These are phyloP conservation scores for Squalus acanthias DNA, from an alignment of 2,797 vertebrate genomes.

Conservation along the genomic window DNA sequence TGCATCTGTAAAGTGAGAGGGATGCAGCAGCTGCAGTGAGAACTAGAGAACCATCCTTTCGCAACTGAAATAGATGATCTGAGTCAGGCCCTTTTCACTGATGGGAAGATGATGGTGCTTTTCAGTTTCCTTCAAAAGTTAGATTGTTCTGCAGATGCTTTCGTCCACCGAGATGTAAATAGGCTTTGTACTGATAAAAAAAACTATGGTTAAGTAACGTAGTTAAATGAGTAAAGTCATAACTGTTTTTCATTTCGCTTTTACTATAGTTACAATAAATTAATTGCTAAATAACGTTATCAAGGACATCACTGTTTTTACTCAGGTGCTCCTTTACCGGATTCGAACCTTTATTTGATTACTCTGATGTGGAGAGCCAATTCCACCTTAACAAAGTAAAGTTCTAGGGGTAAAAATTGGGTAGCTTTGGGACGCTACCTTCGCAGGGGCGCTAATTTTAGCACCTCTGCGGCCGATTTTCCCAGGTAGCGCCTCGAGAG, in stretches of 20 bases:
- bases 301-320: background rate
- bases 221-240: background rate
- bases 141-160: slow-evolving; percentile 45
- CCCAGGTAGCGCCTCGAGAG: no score
- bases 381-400: background rate
- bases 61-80: slow-evolving; percentile 47
- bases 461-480: no score
- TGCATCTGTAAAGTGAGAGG: slow-evolving; percentile 55
- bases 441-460: no score
- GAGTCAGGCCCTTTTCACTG: slow-evolving; percentile 42
- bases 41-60: slow-evolving; percentile 47
- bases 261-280: background rate
- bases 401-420: background rate
- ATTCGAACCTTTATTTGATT: background rate
- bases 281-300: background rate
- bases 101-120: slow-evolving; percentile 49
- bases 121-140: slow-evolving; percentile 49
- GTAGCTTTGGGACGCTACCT: no score
- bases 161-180: slow-evolving; percentile 50
- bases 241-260: background rate
- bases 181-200: slow-evolving; percentile 44
- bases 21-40: slow-evolving; percentile 50
- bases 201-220: background rate
- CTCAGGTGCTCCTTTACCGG: background rate
- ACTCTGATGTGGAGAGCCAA: background rate